A percentile compares a stretch with the other conserved stretches of the same genome.
phyloP scores from a whole-genome alignment of 2,113 vertebrate genomes.

The Falco punctatus region DNA sequence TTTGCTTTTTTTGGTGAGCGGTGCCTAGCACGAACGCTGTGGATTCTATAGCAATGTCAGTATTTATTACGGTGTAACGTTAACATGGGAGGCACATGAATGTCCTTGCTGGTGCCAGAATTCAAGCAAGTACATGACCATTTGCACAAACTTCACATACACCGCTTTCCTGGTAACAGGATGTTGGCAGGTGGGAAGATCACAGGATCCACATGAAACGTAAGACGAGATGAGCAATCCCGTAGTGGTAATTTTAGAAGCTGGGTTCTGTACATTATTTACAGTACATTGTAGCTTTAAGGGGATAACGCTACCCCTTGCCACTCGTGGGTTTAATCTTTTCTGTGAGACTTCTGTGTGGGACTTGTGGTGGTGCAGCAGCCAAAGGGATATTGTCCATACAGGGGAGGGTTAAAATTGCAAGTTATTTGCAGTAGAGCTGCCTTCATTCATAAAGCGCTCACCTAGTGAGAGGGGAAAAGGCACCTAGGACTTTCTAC shows the following conservation, averaged over 20 bases:
- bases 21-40: background rate
- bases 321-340: background rate
- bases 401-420: background rate
- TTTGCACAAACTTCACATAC: constrained; percentile 36
- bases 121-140: constrained; percentile 36
- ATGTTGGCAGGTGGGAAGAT: constrained; percentile 67
- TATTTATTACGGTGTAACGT: background rate
- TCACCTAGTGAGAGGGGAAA: background rate
- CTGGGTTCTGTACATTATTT: constrained; percentile 59
- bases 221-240: constrained; percentile 26
- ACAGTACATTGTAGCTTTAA: constrained; percentile 44
- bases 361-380: background rate
- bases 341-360: background rate
- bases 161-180: constrained; percentile 32
- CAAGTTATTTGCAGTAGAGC: background rate
- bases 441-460: background rate
- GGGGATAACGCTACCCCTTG: background rate
- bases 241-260: constrained; percentile 61
- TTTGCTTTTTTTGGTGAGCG: background rate
- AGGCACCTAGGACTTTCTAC: background rate
- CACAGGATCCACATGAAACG: constrained; percentile 59
- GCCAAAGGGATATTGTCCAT: background rate
- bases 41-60: background rate
- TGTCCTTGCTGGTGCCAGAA: constrained; percentile 13
- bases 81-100: constrained; percentile 22